Base-by-base conservation (phyloP, 2,888 invertebrate genomes). In the Nemapogon koenigi region DNA sequence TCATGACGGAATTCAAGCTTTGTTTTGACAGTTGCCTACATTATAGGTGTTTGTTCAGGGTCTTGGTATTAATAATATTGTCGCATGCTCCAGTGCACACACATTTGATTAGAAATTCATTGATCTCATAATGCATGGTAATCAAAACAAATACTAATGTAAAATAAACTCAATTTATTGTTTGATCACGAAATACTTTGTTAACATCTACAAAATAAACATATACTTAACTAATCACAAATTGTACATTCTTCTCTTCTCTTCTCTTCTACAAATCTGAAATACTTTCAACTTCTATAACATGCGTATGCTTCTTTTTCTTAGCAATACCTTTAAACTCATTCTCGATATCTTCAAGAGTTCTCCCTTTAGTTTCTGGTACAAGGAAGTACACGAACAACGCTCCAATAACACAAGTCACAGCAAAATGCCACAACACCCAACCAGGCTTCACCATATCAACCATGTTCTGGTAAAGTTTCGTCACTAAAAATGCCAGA, bases 291-390 rank as follows among this genome's bases (percentile, higher is more conserved):
- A 79, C 65, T 50, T 79, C 71, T 40, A 79, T 75, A 2, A 79
- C 66, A 47, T 78, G 78, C 39, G 58, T 66, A 39, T 79, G 79
- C 38, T 60, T 68, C 47, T 61, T 67, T 35, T 61, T 64, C 41
- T 67, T 70, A 41, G 67, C 69, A 8, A 53, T 68, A 0, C 81
- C 81, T 31, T 71, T 67, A 18, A 84, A 69, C 41, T 82, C 73
- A 41, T 72, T 60, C 41, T 81, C 81, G 25, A 86, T 82, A 45
- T 85, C 81, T 28, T 76, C 60, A 30, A 84, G 48, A 3, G 70
- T 76, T 47, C 81, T 79, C 0, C 76, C 83, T 57, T 84, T 85
- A 1, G 85, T 85, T 62, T 91, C 91, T 1, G 90, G 89, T 0
- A 91, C 83, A 35, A 83, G 70, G 43, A 82, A 69, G 37, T 81